Conservation (phyloP, 2,797 vertebrate species). For the Rachycentron canadum region DNA sequence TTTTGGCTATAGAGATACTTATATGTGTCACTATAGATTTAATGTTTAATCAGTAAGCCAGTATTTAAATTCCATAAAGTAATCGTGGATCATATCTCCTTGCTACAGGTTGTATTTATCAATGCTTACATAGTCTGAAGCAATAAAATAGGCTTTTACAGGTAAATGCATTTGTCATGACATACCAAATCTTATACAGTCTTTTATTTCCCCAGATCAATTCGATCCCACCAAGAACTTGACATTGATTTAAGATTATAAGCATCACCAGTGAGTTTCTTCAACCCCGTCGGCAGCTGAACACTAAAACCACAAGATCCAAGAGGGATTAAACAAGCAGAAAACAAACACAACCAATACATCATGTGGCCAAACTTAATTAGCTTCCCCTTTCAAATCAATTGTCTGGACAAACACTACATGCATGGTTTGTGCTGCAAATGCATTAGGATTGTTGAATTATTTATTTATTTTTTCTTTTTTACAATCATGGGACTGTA, state of each 20-base stretch:
- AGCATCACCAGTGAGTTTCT: background rate
- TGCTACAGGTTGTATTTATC: background rate
- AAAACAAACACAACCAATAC: background rate
- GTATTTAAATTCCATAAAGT: background rate
- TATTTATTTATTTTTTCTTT: background rate
- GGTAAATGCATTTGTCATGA: background rate
- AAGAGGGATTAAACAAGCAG: slow-evolving; percentile 4
- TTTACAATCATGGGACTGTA: slow-evolving; percentile 7
- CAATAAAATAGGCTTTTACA: background rate
- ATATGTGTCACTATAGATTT: background rate
- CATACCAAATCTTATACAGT: background rate
- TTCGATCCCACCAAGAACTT: background rate
- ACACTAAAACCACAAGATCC: slow-evolving; percentile 14
- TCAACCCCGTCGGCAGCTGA: background rate
- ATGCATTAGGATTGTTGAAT: background rate
- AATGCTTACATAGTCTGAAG: background rate
- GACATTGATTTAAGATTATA: slow-evolving; percentile 2
- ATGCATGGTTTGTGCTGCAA: slow-evolving; percentile 7
- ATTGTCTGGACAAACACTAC: background rate
- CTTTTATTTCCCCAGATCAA: background rate
- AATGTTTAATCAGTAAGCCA: background rate
- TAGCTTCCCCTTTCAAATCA: slow-evolving; percentile 29
- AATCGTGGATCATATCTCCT: background rate
- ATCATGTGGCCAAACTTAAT: slow-evolving; percentile 42
- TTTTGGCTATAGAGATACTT: background rate